A percentile compares a stretch with the other conserved stretches of the same genome.
Evolutionary conservation across 2,888 invertebrate genomes (phyloP).

Genomic region (Tryphoninae sp.): DNA sequence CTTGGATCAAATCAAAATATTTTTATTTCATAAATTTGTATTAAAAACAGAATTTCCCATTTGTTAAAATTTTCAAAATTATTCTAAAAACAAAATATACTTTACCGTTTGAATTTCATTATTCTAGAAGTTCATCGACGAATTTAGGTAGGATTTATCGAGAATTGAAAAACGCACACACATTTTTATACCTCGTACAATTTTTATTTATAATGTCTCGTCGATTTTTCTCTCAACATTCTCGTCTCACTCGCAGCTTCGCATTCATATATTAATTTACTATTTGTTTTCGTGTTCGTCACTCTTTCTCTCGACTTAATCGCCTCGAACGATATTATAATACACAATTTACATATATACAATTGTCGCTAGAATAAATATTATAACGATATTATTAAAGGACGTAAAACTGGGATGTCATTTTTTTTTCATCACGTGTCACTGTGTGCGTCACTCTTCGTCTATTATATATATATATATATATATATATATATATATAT

Average conservation of each 20-base stretch:
- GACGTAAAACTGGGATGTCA: conserved; percentile 66
- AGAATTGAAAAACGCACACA: conserved; percentile 13
- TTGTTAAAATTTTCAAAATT: not conserved
- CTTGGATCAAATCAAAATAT: not conserved
- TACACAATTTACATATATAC: conserved; percentile 81
- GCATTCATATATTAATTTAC: conserved; percentile 67
- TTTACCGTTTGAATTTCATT: not conserved
- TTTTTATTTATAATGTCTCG: conserved; percentile 76
- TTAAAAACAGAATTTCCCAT: not conserved
- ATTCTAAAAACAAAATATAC: not conserved
- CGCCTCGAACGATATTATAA: conserved; percentile 68
- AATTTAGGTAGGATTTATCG: conserved; percentile 13
- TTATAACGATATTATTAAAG: conserved; percentile 66
- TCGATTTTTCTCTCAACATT: conserved; percentile 78
- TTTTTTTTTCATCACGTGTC: conserved; percentile 19
- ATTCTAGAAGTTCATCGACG: conserved; percentile 33
- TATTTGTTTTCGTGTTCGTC: conserved; percentile 49
- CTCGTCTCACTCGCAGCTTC: conserved; percentile 61
- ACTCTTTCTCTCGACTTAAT: not conserved
- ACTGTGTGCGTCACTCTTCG: not conserved
- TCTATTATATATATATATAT: not conserved
- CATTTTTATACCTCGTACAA: conserved; percentile 61
- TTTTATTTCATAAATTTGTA: not conserved
- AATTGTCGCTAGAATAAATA: conserved; percentile 76
- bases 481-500: not conserved